Conservation (phyloP, 2,797 vertebrate genomes). For the Microchirus variegatus region DNA sequence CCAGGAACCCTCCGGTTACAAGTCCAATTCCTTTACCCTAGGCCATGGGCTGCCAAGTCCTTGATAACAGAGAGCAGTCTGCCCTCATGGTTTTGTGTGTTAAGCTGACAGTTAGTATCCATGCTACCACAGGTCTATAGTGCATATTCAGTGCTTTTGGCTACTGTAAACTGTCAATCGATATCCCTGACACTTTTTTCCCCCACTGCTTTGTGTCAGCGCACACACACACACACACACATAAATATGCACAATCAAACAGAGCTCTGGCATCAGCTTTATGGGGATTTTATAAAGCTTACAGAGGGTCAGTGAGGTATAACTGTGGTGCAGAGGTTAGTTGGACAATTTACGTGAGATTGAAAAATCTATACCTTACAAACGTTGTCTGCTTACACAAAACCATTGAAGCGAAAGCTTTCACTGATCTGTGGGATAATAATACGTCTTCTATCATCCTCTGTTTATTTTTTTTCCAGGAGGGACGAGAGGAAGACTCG, state of each 20-base stretch:
- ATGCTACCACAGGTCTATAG: background rate
- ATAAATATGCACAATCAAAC: background rate
- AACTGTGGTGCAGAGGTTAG: background rate
- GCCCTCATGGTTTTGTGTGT: background rate
- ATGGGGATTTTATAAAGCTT: background rate
- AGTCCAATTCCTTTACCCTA: too few species aligned
- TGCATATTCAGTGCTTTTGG: background rate
- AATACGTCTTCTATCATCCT: background rate
- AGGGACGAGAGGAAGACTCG: slow-evolving; percentile 82
- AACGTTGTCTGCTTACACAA: background rate
- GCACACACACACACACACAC: background rate
- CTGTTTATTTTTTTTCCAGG: slow-evolving; percentile 64
- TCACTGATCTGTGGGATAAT: background rate
- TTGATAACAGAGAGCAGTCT: background rate
- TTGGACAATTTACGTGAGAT: background rate
- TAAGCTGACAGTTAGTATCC: background rate
- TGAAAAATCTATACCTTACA: background rate
- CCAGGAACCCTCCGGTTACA: too few species aligned
- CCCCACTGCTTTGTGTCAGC: background rate
- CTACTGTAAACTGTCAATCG: background rate
- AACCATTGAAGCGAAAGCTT: background rate
- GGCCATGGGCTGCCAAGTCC: too few species aligned
- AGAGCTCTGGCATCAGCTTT: background rate
- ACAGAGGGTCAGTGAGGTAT: background rate
- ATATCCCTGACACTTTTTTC: background rate